Percentiles rank a stretch among this genome's conserved stretches.
phyloP scores from a whole-genome alignment of 2,113 vertebrate species.

The Spermophilus dauricus region DNA sequence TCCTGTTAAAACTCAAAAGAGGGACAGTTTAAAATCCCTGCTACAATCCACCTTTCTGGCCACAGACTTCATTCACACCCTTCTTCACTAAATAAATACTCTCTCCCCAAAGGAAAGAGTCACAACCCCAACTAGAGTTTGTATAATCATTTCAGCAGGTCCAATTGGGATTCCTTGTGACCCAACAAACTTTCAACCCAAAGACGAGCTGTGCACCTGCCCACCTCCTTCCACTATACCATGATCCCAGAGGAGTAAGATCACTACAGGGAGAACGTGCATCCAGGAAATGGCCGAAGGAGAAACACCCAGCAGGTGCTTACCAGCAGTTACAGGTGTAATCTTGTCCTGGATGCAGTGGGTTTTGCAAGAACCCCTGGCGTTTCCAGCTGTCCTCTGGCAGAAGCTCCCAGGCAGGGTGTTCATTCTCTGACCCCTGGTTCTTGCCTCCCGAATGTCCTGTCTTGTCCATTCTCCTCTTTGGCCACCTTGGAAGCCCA shows the following conservation, averaged over 20 bases:
- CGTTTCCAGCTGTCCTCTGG: too few relatives aligned
- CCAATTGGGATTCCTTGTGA: not conserved
- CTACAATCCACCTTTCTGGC: not conserved
- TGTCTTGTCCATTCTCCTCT: not conserved
- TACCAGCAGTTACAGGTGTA: not conserved
- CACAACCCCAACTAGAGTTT: not conserved
- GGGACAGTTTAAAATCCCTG: not conserved
- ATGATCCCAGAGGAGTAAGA: accelerated
- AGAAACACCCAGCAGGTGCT: not conserved
- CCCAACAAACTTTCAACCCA: not conserved
- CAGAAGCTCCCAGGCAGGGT: not conserved
- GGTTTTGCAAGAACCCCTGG: not conserved
- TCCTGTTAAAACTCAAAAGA: not conserved
- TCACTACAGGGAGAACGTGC: not conserved
- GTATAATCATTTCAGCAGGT: not conserved
- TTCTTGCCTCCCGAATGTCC: not conserved
- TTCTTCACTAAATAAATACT: not conserved
- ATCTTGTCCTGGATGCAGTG: accelerated
- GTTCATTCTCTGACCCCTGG: not conserved
- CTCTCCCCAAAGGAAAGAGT: not conserved
- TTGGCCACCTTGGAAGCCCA: not conserved
- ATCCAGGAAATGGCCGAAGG: not conserved
- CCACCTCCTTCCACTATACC: not conserved
- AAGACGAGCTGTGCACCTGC: not conserved
- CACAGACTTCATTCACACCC: not conserved